Percentiles rank a stretch among this genome's conserved stretches.
These are phyloP conservation scores for Mormyrus proboscirostris DNA, from an alignment of 2,797 vertebrate genomes.

Conservation along the genomic window DNA sequence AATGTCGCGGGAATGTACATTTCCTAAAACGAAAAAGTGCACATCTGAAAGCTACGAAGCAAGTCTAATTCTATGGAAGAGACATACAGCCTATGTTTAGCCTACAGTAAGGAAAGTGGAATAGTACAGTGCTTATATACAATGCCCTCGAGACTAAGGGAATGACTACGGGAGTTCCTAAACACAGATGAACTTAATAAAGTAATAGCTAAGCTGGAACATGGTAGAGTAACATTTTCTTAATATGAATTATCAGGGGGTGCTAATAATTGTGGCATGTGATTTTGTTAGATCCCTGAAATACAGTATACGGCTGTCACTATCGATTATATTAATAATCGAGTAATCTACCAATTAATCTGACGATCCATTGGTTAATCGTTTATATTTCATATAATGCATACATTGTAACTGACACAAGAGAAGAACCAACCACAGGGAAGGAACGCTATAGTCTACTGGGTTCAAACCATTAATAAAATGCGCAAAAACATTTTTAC, in stretches of 20 bases:
- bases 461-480: background rate
- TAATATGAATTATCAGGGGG: background rate
- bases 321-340: background rate
- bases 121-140: background rate
- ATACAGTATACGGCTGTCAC: background rate
- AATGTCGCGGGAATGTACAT: background rate
- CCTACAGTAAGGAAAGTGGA: background rate
- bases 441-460: background rate
- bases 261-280: background rate
- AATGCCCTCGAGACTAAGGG: background rate
- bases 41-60: background rate
- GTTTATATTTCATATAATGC: background rate
- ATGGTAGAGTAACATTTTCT: background rate
- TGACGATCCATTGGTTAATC: background rate
- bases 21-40: background rate
- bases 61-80: background rate
- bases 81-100: background rate
- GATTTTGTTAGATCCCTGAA: background rate
- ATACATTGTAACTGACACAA: background rate
- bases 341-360: too few relatives aligned
- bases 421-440: background rate
- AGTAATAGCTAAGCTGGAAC: background rate
- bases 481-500: background rate
- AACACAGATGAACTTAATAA: background rate
- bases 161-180: background rate